Evolutionary conservation across 2,797 vertebrate genomes (phyloP), one percentile per base, ranked within the genome.

Genomic region (Phylloscopus collybita): DNA sequence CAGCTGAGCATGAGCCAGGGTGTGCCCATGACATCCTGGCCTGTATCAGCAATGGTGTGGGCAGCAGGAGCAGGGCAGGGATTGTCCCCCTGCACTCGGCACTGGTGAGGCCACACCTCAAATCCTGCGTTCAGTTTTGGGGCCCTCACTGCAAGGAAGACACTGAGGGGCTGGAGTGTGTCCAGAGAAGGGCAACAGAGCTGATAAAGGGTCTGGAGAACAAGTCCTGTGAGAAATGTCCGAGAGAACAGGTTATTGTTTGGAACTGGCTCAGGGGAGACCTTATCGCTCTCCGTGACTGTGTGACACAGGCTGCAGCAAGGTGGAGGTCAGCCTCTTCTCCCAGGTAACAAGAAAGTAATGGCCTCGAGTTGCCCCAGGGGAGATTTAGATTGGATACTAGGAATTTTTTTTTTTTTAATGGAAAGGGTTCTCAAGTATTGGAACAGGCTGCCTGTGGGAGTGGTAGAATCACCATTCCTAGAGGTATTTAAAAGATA

Each of bases 131-230:
- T 20, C 49, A 13, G 38, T 47, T 65, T 5, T 60, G 26, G 40
- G 26, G 0, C 18, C 3, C 9, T 54, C 60, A 32, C 10, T 32
- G 0, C 53, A 51, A 9, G 8, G n/a, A 70, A 49, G 32, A 22
- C 4, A 16, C 2, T 36, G 59, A 42, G 34, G 20, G 2, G 18
- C 34, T 72, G 30, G 22, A 32, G 29, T 0, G 0, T 0, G 5
- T 57, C 36, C 50, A 57, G 50, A 45, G 36, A 70, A 76, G 4
- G 21, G 7, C 36, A 53, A 4, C 0, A 1, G 5, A 49, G 22
- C 73, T 66, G 73, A 1, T 8, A 22, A 53, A 23, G 30, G 30
- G 10, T 60, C 30, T 60, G 30, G 26, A 66, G 16, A 34, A 60
- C 22, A 60, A 29, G 4, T 49, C 7, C 12, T 11, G 2, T 29